Evolutionary conservation across 2,797 vertebrate species (phyloP), one percentile per base, ranked within the genome.

Genomic region (Thalassophryne amazonica): DNA sequence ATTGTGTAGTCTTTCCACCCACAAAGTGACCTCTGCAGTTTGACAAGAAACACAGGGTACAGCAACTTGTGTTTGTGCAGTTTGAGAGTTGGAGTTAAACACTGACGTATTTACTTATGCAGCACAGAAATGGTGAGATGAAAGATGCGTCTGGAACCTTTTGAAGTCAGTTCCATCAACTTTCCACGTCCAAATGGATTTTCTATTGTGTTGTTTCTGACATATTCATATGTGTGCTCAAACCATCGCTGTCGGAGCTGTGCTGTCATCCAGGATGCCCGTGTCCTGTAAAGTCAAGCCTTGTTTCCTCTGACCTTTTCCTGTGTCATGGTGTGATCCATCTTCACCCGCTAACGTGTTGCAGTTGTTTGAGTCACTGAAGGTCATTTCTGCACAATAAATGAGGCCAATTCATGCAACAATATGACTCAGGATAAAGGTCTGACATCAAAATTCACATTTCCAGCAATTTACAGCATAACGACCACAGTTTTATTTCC

Each of bases 21-120:
- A 73, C 66, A 64, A 46, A 43, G 39, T 71, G 60, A 72, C 73
- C 73, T 70, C 54, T 72, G 18, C 43, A 38, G 25, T 60, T 37
- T 38, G 25, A 54, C 29, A 71, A 47, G 49, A 39, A 64, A 43
- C 20, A 35, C 34, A 42, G 28, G 35, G 15, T 4, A 23, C 14
- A 21, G 47, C 35, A 7, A 22, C 52, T 43, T 40, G 31, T 50
- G 41, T 27, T 41, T 46, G n/a, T 64, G 32, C 8, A 40, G 45
- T 58, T 41, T 19, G 16, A 67, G 37, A 66, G 63, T 20, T 29
- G 52, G 40, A 66, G n/a, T 61, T 46, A 14, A 25, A 53, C 2
- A 14, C 33, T 21, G 23, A 33, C 27, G 59, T 60, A 35, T 66
- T 57, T 64, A 46, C 32, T 57, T 64, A 46, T 32, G 20, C 15